These are phyloP conservation scores for Epinephelus lanceolatus DNA, from an alignment of 2,113 vertebrate genomes.

Conservation along the genomic window DNA sequence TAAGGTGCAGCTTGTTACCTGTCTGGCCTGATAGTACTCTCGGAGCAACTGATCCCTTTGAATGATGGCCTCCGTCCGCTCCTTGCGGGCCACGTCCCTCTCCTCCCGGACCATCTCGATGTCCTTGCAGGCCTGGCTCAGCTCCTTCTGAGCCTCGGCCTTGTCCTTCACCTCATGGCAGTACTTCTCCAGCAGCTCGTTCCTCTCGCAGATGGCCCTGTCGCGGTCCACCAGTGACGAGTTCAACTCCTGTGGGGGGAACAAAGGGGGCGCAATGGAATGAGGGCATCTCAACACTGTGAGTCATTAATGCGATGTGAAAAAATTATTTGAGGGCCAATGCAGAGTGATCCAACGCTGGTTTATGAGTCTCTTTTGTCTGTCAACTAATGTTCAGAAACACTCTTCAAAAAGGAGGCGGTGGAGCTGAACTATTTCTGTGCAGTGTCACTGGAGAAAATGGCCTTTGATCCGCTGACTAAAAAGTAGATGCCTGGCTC, in stretches of 20 bases:
- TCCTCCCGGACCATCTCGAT: slow-evolving; percentile 92
- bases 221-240: slow-evolving; percentile 91
- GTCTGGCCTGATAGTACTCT: slow-evolving; percentile 92
- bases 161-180: slow-evolving; percentile 94
- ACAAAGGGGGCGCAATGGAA: slow-evolving; percentile 33
- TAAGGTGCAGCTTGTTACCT: slow-evolving; percentile 78
- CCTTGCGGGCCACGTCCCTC: slow-evolving; percentile 90
- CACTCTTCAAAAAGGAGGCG: slow-evolving; percentile 34
- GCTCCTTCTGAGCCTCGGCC: slow-evolving; percentile 91
- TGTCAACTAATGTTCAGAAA: slow-evolving; percentile 24
- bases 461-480: slow-evolving; percentile 37
- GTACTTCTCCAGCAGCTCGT: slow-evolving; percentile 94
- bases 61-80: slow-evolving; percentile 92
- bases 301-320: slow-evolving; percentile 44
- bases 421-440: slow-evolving; percentile 40
- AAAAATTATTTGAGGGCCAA: slow-evolving; percentile 22
- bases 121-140: slow-evolving; percentile 94
- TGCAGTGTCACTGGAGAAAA: slow-evolving; percentile 30
- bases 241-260: slow-evolving; percentile 85
- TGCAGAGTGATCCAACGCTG: slow-evolving; percentile 19
- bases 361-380: slow-evolving; percentile 35
- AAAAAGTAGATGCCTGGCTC: slow-evolving; percentile 12
- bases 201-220: slow-evolving; percentile 90
- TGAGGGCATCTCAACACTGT: slow-evolving; percentile 28
- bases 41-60: slow-evolving; percentile 91